Evolutionary conservation across 2,888 invertebrate species (phyloP), one percentile per base, ranked within the genome.

Genomic region (Deilephila elpenor): DNA sequence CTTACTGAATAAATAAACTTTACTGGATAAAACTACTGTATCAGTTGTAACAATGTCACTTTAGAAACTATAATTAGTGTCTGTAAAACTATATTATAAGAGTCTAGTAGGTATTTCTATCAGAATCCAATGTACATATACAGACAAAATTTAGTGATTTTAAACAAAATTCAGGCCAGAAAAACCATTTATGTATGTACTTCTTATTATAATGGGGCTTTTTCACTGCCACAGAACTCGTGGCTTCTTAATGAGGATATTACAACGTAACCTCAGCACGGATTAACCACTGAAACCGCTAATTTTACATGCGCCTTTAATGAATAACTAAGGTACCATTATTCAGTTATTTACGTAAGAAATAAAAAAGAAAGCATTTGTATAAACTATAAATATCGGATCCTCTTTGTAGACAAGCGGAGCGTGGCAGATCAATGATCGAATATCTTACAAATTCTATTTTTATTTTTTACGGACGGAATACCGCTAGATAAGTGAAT

Each of bases 401-500:
- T 78, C 62, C 77, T 78, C 44, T 81, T 77, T 74, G 73, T 72
- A 72, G 70, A 75, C 74, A 76, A 74, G 77, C 79, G 5, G 76
- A 72, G 71, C 71, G 76, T 72, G 53, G 73, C 75, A 78, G 81
- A 81, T 77, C 78, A 74, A 77, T 76, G 78, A 74, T 74, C 74
- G 73, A 62, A 77, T 74, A 79, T 79, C 80, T 79, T 79, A 85
- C 84, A 86, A 83, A 84, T 74, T 74, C 83, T 86, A 86, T 86
- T 87, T 86, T 82, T 84, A 84, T 78, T 78, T 78, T 74, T 72
- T 77, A 78, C 76, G 80, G 79, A 80, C 80, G 25, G 67, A 51
- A 44, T 44, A 44, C 14, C 81, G 80, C 83, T 78, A 82, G 80
- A 74, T 76, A 76, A 71, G 84, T 88, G 85, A 89, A 89, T 89